phyloP scores from a whole-genome alignment of 2,797 vertebrate species.

The Bryconaethiops microstoma region DNA sequence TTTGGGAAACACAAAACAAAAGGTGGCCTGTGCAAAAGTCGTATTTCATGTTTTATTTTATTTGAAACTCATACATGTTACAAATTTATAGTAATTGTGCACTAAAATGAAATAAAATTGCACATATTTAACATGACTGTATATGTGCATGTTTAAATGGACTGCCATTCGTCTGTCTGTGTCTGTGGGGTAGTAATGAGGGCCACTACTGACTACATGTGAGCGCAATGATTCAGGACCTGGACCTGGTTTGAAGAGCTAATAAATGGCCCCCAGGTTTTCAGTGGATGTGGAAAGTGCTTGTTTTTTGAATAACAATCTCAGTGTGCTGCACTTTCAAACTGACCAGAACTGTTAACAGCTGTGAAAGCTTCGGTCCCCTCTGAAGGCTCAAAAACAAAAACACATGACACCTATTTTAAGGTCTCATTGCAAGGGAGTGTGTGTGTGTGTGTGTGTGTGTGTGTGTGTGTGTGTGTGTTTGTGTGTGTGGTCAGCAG shows the following conservation, averaged over 20 bases:
- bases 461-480: not conserved
- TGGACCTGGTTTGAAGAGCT: not conserved
- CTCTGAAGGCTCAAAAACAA: slow-evolving; percentile 32
- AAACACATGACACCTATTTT: slow-evolving; percentile 57
- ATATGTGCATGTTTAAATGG: no score
- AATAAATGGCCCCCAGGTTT: not conserved
- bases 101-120: no score
- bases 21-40: no score
- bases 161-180: no score
- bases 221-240: not conserved
- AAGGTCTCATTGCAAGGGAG: slow-evolving; percentile 18
- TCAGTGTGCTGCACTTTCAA: slow-evolving; percentile 30
- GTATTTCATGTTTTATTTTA: no score
- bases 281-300: not conserved
- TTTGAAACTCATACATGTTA: no score
- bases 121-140: no score
- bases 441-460: not conserved
- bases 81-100: no score
- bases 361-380: not conserved
- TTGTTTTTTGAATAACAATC: not conserved
- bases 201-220: no score
- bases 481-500: not conserved
- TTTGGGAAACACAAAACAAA: no score
- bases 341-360: slow-evolving; percentile 16
- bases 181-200: no score